These are phyloP conservation scores for Petrocephalus microphthalmus DNA, from an alignment of 2,113 vertebrate genomes.

Conservation along the genomic window DNA sequence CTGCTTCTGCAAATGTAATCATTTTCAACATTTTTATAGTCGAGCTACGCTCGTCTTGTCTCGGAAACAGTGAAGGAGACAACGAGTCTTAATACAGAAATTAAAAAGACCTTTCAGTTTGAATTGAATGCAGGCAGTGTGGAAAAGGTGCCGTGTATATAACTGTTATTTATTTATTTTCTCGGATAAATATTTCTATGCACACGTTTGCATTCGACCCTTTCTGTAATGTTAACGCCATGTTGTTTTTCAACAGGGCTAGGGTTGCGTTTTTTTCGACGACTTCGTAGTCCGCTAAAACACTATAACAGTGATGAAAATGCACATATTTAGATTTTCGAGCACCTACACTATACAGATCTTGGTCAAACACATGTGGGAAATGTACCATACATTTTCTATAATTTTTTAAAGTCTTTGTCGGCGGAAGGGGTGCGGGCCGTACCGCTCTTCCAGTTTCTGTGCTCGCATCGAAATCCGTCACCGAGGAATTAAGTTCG, in stretches of 20 bases:
- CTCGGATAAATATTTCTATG: slow-evolving; percentile 63
- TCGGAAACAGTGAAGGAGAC: slow-evolving; percentile 21
- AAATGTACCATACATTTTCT: slow-evolving; percentile 37
- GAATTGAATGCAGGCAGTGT: neutral
- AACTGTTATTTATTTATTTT: slow-evolving; percentile 54
- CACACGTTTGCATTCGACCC: slow-evolving; percentile 69
- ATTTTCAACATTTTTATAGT: slow-evolving; percentile 15
- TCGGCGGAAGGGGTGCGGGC: slow-evolving; percentile 66
- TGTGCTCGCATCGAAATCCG: slow-evolving; percentile 37
- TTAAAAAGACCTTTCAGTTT: neutral
- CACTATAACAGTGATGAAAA: slow-evolving; percentile 48
- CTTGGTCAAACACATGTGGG: slow-evolving; percentile 18
- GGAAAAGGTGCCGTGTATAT: slow-evolving; percentile 32
- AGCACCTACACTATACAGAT: slow-evolving; percentile 28
- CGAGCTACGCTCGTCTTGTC: neutral
- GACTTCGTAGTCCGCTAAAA: slow-evolving; percentile 49
- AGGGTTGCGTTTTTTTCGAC: slow-evolving; percentile 38
- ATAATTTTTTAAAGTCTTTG: slow-evolving; percentile 47
- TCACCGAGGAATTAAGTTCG: slow-evolving; percentile 56
- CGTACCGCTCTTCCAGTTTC: slow-evolving; percentile 47
- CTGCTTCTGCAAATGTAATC: neutral
- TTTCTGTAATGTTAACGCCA: slow-evolving; percentile 67
- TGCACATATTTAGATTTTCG: slow-evolving; percentile 32
- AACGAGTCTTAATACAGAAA: neutral
- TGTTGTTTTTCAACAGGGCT: slow-evolving; percentile 67